Conservation (phyloP, 1,140 invertebrate genomes). For the Tribolium castaneum region DNA sequence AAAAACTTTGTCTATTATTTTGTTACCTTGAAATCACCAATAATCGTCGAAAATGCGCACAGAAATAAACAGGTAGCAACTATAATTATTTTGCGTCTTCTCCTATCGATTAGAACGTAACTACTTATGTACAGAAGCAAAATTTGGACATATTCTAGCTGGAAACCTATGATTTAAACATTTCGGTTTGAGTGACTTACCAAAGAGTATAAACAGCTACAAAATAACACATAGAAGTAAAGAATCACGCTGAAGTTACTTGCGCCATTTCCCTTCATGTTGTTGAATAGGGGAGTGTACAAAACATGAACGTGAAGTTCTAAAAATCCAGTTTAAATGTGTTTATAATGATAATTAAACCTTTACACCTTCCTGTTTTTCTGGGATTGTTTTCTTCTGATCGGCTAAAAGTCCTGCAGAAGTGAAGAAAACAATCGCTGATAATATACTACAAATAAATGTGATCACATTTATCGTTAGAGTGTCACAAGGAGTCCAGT, state of each 20-base stretch:
- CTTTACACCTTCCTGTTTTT: neutral
- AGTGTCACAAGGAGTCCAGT: neutral
- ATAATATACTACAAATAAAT: neutral
- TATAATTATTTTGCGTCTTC: neutral
- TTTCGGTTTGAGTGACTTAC: neutral
- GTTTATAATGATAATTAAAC: neutral
- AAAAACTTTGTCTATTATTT: too few relatives aligned
- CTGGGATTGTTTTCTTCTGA: neutral
- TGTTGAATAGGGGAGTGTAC: neutral
- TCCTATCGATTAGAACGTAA: neutral
- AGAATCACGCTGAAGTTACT: neutral
- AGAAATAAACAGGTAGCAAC: neutral
- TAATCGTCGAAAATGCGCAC: neutral
- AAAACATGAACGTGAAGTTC: neutral
- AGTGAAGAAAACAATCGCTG: conserved; percentile 7
- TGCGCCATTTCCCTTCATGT: neutral
- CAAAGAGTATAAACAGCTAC: neutral
- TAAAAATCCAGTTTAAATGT: neutral
- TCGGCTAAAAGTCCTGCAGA: neutral
- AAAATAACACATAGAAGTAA: neutral
- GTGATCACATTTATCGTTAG: neutral
- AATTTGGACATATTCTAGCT: conserved; percentile 3
- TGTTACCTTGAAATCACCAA: neutral
- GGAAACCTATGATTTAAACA: neutral
- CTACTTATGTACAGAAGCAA: neutral